These are phyloP conservation scores for Stigmatopora argus DNA, from an alignment of 2,113 vertebrate genomes.

Conservation along the genomic window DNA sequence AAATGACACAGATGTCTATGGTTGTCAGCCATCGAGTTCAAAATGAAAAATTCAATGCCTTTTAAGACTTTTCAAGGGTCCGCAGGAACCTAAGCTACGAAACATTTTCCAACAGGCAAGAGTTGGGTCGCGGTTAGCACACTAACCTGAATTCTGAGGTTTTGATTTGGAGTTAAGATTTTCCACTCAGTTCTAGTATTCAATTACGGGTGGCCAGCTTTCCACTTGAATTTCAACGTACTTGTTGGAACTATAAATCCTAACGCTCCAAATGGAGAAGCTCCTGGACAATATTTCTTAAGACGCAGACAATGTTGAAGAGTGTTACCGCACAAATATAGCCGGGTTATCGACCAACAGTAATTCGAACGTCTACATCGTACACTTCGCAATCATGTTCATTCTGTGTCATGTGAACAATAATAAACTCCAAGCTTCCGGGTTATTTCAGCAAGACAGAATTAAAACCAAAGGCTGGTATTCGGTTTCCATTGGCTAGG, in stretches of 20 bases:
- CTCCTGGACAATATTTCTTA: too few relatives aligned
- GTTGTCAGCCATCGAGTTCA: too few relatives aligned
- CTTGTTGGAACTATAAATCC: background rate
- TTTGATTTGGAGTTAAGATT: background rate
- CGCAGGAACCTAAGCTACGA: too few relatives aligned
- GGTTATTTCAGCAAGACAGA: slow-evolving; percentile 52
- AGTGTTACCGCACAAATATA: background rate
- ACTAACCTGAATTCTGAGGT: background rate
- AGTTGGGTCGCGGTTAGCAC: background rate
- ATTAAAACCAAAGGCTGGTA: slow-evolving; percentile 61
- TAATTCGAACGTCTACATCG: background rate
- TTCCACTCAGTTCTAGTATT: background rate
- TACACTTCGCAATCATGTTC: background rate
- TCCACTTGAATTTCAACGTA: background rate
- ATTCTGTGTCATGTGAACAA: slow-evolving; percentile 41
- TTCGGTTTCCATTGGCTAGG: slow-evolving; percentile 58
- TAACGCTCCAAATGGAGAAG: background rate
- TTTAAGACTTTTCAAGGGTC: too few relatives aligned
- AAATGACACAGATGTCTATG: too few relatives aligned
- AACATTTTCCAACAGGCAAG: background rate
- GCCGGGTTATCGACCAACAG: background rate
- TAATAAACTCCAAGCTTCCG: slow-evolving; percentile 37
- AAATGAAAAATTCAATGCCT: too few relatives aligned
- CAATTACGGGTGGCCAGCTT: background rate
- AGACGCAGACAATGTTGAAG: background rate